These are phyloP conservation scores for Bombus consobrinus DNA, from an alignment of 1,140 invertebrate genomes.

Conservation along the genomic window DNA sequence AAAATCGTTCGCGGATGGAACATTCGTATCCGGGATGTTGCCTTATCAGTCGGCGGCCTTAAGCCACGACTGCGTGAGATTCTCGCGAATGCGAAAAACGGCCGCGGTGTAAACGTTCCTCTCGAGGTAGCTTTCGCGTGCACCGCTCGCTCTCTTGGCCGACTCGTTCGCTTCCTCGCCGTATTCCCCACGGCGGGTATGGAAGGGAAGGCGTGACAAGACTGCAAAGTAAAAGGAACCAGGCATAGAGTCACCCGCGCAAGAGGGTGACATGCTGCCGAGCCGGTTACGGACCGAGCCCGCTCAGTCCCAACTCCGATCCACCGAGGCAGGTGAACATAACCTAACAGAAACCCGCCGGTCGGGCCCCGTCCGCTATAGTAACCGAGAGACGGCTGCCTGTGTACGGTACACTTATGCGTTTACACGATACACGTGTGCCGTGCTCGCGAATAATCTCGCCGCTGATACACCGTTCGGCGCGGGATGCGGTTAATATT, in stretches of 20 bases:
- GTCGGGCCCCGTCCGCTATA: slow-evolving; percentile 15
- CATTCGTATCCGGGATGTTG: slow-evolving; percentile 28
- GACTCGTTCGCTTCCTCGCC: slow-evolving; percentile 24
- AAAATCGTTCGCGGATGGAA: slow-evolving; percentile 36
- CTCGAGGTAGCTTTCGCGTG: slow-evolving; percentile 29
- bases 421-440: slow-evolving; percentile 42
- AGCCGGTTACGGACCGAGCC: slow-evolving; percentile 77
- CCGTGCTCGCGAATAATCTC: slow-evolving; percentile 47
- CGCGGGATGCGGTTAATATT: slow-evolving; percentile 54
- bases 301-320: slow-evolving; percentile 58
- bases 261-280: slow-evolving; percentile 81
- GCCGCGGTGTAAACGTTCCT: slow-evolving; percentile 47
- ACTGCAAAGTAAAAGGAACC: slow-evolving; percentile 79
- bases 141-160: background rate
- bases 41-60: slow-evolving; percentile 53
- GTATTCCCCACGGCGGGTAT: slow-evolving; percentile 71
- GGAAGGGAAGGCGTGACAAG: slow-evolving; percentile 80
- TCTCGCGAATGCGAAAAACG: slow-evolving; percentile 39
- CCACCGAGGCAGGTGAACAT: slow-evolving; percentile 78
- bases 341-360: slow-evolving; percentile 70
- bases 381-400: background rate
- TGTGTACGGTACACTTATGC: slow-evolving; percentile 49
- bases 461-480: slow-evolving; percentile 33
- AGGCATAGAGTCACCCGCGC: slow-evolving; percentile 80
- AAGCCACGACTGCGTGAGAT: slow-evolving; percentile 27